Evolutionary conservation across 2,888 invertebrate genomes (phyloP).

Genomic region (Cyclophora punctaria): DNA sequence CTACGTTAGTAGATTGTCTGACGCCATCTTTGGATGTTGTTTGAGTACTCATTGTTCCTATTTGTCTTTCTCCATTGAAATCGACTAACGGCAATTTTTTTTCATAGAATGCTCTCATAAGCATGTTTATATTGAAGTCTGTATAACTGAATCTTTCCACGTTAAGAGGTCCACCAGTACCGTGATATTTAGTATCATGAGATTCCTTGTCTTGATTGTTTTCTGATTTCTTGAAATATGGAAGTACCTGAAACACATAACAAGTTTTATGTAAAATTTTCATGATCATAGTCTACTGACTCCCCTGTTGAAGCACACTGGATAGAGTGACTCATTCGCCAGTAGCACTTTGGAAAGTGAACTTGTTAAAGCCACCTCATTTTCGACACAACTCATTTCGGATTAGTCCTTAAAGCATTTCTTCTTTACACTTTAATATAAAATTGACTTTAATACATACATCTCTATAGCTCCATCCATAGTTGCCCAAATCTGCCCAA

Average conservation of each 20-base stretch:
- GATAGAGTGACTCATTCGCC: no score
- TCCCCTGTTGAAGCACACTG: no score
- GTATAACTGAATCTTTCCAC: slow-evolving; percentile 77
- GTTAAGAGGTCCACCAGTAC: slow-evolving; percentile 72
- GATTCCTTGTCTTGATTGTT: slow-evolving; percentile 69
- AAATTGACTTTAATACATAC: slow-evolving; percentile 30
- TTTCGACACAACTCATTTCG: no score
- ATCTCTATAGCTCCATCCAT: slow-evolving; percentile 76
- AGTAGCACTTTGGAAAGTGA: no score
- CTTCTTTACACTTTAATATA: not conserved
- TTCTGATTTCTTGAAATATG: slow-evolving; percentile 80
- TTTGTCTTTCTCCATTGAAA: slow-evolving; percentile 69
- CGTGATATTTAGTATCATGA: slow-evolving; percentile 70
- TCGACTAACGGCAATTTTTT: slow-evolving; percentile 74
- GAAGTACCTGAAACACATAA: slow-evolving; percentile 62
- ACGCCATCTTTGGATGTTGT: slow-evolving; percentile 73
- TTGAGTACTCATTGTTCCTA: slow-evolving; percentile 78
- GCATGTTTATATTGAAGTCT: slow-evolving; percentile 69
- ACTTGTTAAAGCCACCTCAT: no score
- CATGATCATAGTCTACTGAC: no score
- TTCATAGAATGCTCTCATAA: slow-evolving; percentile 76
- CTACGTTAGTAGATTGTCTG: slow-evolving; percentile 76
- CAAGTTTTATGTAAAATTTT: not conserved
- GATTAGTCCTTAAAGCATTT: no score
- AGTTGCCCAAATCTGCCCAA: slow-evolving; percentile 78